Conservation (phyloP, 2,797 vertebrate species). For the Rhabdophis nuchalis region DNA sequence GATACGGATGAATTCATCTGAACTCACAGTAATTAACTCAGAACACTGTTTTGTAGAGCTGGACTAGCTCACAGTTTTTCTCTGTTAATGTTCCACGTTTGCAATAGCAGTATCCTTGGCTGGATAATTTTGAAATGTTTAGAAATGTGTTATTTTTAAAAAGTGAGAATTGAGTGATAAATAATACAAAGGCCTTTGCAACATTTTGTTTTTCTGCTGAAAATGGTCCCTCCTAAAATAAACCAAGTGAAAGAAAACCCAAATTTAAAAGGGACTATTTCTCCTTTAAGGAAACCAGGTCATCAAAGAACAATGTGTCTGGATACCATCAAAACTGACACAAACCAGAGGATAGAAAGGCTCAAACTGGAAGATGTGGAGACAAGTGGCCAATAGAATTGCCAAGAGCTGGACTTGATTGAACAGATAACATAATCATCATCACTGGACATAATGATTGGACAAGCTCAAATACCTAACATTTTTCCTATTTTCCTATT, state of each 20-base stretch:
- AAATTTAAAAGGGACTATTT: not conserved
- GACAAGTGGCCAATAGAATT: not conserved
- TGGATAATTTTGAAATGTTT: conserved; percentile 39
- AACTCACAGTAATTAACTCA: not conserved
- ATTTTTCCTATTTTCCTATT: not conserved
- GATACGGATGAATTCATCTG: not conserved
- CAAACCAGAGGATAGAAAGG: not conserved
- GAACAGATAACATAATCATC: not conserved
- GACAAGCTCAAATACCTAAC: not conserved
- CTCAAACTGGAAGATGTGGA: not conserved
- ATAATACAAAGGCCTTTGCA: not conserved
- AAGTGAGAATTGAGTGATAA: not conserved
- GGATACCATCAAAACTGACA: not conserved
- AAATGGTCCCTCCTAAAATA: not conserved
- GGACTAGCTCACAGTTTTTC: not conserved
- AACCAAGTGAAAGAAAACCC: not conserved
- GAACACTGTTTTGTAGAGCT: not conserved
- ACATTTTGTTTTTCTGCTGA: not conserved
- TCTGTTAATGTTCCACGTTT: not conserved
- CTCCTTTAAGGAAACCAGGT: not conserved
- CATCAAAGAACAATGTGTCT: not conserved
- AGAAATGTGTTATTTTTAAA: not conserved
- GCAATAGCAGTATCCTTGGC: not conserved
- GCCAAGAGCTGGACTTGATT: not conserved
- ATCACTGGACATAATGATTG: not conserved